Base-by-base conservation (phyloP, 2,888 invertebrate genomes). In the Plebejus melissa region DNA sequence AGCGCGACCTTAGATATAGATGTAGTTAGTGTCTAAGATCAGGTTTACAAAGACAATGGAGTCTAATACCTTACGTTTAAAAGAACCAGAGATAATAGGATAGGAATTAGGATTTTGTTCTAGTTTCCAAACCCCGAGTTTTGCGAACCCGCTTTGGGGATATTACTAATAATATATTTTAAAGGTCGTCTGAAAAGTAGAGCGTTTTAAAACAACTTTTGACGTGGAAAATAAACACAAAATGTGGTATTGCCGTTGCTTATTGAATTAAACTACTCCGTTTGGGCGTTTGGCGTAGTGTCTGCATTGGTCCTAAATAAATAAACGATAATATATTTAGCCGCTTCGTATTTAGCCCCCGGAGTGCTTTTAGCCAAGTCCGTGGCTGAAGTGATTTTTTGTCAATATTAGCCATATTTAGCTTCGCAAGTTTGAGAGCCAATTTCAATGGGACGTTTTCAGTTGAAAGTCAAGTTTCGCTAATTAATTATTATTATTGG, bases 341-440 rank as follows among this genome's bases (percentile, higher is more conserved):
- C 32, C 32, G 16, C 22, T 36, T 36, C 32, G 32, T 65, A 36
- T 65, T 36, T 65, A 65, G 32, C 32, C 60, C 32, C 28, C n/a
- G 58, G 58, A 58, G 60, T 13, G 65, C 32, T 65, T 65, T 65
- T 5, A 36, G 32, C 65, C 32, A 65, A 13, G 65, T 32, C 13
- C 36, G 32, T 6, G 32, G 65, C 22, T 65, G 32, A 6, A 65
- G 60, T 65, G 60, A 65, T 36, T 16, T 65, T 65, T 16, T 36
- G 65, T 65, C 65, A 65, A 65, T 65, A 65, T 65, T 65, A 16
- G 36, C 65, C 65, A 36, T 65, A 65, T 65, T 65, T 60, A 60
- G 60, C 22, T 60, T 36, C 16, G 32, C 65, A 13, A 13, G 16
- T 65, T 36, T 60, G 28, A 60, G 36, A 13, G 65, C 4, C 65